Base-by-base conservation (phyloP, 2,888 invertebrate genomes). In the Julus scanicus region DNA sequence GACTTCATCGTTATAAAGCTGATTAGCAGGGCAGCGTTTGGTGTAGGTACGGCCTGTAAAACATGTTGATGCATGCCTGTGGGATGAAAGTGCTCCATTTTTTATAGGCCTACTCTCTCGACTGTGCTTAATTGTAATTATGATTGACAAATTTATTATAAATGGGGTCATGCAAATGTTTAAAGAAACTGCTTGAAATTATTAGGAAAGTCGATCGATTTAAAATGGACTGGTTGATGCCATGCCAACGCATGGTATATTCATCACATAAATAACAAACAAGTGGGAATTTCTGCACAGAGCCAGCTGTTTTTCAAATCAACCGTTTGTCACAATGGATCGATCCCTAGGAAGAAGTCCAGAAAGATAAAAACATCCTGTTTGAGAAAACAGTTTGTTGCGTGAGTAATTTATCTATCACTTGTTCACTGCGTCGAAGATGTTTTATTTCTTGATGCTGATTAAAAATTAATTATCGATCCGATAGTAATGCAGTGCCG, bases 311-410 rank as follows among this genome's bases (percentile, higher is more conserved):
- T 29, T 8, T 80, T 80, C 3, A 29, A 29, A 9, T 80, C 80
- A 9, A 11, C n/a, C 17, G 1, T 57, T 8, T 13, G n/a, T 37
- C 20, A 37, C 13, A 44, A 88, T 88, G 88, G n/a, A n/a, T n/a
- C n/a, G 88, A 86, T 84, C 83, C 86, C 0, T 48, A 39, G 39
- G 88, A 88, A 84, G 80, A 88, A 39, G 84, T 88, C 29, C 53
- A 84, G 8, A 88, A 88, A 49, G 87, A 86, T 87, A n/a, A 87
- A 85, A 49, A 85, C 85, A 20, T 9, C 44, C n/a, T 49, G n/a
- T 1, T 44, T 85, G 85, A 80, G 80, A 80, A 80, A 37, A 13
- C 71, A 29, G 9, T 71, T 71, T 20, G 71, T 71, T 20, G 71
- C 71, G 71, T 71, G 71, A 71, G 71, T 71, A 20, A 71, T 71